phyloP scores from a whole-genome alignment of 2,797 vertebrate species.

The Acomys russatus region DNA sequence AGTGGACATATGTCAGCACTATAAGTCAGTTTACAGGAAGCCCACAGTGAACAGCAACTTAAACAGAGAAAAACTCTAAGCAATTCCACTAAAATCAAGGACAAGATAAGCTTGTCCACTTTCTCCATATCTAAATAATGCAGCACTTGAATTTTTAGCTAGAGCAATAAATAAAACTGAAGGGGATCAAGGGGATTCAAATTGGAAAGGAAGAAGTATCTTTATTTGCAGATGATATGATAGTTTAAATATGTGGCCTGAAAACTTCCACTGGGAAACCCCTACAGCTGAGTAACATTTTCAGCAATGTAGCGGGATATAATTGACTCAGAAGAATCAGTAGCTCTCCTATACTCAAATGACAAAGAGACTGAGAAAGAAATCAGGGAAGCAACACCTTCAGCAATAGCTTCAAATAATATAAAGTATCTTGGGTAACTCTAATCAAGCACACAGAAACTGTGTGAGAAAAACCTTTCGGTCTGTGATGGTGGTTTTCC shows the following conservation, averaged over 20 bases:
- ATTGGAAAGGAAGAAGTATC: neutral
- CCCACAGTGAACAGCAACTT: neutral
- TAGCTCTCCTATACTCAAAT: neutral
- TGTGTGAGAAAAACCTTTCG: neutral
- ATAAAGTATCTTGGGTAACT: neutral
- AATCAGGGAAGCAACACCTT: neutral
- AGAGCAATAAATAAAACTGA: neutral
- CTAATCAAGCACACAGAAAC: neutral
- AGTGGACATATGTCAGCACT: neutral
- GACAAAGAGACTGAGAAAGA: neutral
- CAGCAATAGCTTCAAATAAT: neutral
- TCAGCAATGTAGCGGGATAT: neutral
- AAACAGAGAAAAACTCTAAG: neutral
- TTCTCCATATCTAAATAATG: neutral
- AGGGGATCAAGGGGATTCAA: neutral
- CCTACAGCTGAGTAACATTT: neutral
- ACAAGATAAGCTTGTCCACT: neutral
- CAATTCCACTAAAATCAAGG: neutral
- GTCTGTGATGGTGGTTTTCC: neutral
- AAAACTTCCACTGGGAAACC: neutral
- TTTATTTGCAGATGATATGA: neutral
- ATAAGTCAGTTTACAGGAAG: neutral
- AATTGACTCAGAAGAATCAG: neutral
- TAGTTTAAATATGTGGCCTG: neutral
- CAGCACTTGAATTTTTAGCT: neutral